Evolutionary conservation across 1,140 invertebrate species (phyloP), one percentile per base, ranked within the genome.

Genomic region (Euwallacea similis): DNA sequence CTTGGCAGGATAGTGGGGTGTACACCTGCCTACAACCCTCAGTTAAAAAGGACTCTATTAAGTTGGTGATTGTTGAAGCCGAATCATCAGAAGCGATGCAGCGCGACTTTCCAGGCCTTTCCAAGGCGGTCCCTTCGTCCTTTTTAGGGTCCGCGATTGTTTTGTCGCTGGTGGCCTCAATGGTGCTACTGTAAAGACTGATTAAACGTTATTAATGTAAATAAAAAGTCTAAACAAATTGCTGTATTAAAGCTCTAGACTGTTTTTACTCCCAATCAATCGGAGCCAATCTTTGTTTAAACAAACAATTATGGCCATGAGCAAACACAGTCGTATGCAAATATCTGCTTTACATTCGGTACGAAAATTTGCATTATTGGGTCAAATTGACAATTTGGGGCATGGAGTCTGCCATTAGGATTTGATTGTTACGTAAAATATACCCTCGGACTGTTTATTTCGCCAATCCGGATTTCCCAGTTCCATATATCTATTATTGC

Each of bases 11-110:
- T 72, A 78, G 81, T 0, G 85, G 85, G n/a, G 81, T 81, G 63
- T 86, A 86, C 75, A 85, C 83, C 11, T 86, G 85, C 74, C 73
- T 78, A 42, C 82, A 84, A 7, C 75, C 79, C 2, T 79, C 81
- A 21, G 77, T 80, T 0, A 79, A 79, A 33, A 79, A 82, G 6
- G 81, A 81, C 41, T 79, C 79, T 13, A 80, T 85, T 41, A 78
- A 78, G 66, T 77, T 86, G 10, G 75, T 83, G 65, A 83, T 86
- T 10, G 73, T 84, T 10, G 82, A 85, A 78, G 83, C 33, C 41
- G 64, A 66, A 53, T 66, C 64, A 7, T 66, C 64, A 10, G 64
- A 66, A 55, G 64, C 64, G 16, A 66, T 66, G 64, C 79, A 81
- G 73, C 66, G 78, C 50, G 79, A 81, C 67, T 78, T 67, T 50